Conservation (phyloP, 1,140 invertebrate species). For the Drosophila sechellia region DNA sequence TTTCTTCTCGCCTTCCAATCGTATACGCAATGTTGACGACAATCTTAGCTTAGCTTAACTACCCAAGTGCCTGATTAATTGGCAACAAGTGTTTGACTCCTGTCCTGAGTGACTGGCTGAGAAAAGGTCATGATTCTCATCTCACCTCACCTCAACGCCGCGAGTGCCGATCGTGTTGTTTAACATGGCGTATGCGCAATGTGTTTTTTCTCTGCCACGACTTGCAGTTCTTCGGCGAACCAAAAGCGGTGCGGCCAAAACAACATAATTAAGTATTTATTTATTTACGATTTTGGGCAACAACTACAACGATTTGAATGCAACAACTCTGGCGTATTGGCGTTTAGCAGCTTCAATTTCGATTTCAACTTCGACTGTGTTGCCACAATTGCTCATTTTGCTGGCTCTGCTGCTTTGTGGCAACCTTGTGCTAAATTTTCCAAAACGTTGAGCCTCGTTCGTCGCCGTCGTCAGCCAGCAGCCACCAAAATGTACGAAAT, state of each 20-base stretch:
- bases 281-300: conserved; percentile 83
- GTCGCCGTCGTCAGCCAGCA: conserved; percentile 26
- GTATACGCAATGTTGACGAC: conserved; percentile 41
- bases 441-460: conserved; percentile 70
- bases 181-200: conserved; percentile 77
- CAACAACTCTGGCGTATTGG: conserved; percentile 35
- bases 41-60: conserved; percentile 7
- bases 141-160: conserved; percentile 28
- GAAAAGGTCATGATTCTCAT: conserved; percentile 61
- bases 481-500: conserved; percentile 42
- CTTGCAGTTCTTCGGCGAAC: conserved; percentile 66
- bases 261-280: conserved; percentile 83
- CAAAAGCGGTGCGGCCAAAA: conserved; percentile 70
- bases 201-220: conserved; percentile 33
- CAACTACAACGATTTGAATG: conserved; percentile 51
- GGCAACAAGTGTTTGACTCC: conserved; percentile 42
- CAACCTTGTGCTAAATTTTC: conserved; percentile 83
- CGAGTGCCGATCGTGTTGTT: conserved; percentile 42
- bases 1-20: conserved; percentile 3
- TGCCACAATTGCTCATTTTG: conserved; percentile 81
- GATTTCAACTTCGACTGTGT: conserved; percentile 55
- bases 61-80: conserved; percentile 42
- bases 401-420: conserved; percentile 52
- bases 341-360: conserved; percentile 70
- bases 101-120: conserved; percentile 33